Percentiles rank a stretch among this genome's conserved stretches.
phyloP scores from a whole-genome alignment of 2,113 vertebrate genomes.

The Turnix velox region DNA sequence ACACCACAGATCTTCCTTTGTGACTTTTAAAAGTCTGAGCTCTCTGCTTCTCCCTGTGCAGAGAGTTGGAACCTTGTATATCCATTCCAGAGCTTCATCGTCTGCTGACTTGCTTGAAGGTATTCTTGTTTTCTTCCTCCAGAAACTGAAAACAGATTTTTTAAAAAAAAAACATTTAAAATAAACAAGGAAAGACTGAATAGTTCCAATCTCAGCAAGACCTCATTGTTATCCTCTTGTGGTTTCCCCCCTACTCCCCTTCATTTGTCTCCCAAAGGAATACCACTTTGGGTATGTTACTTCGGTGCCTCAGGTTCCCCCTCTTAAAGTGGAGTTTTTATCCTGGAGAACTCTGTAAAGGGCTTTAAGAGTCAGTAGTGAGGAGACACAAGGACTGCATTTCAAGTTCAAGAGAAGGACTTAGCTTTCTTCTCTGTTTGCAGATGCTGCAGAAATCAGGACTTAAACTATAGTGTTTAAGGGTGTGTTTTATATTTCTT shows the following conservation, averaged over 20 bases:
- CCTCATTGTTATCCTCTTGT: neutral
- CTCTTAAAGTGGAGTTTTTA: neutral
- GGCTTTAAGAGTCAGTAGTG: neutral
- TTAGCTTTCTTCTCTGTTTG: neutral
- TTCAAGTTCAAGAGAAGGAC: neutral
- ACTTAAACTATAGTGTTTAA: neutral
- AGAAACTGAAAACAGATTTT: neutral
- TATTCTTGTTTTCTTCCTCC: neutral
- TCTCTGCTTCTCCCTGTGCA: neutral
- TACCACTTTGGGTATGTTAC: accelerated
- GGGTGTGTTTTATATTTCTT: neutral
- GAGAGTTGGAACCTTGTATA: neutral
- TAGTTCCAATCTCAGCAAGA: neutral
- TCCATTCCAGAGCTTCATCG: neutral
- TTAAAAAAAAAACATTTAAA: neutral
- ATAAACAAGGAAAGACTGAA: neutral
- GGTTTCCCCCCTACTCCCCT: too few species aligned
- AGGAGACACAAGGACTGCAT: neutral
- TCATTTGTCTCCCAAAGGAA: neutral
- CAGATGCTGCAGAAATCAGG: neutral
- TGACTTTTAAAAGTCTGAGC: neutral
- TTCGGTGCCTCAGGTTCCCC: neutral
- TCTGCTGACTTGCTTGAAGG: neutral
- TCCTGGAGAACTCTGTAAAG: neutral
- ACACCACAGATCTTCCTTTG: neutral